Conservation (phyloP, 2,888 invertebrate species). For the Sinelater perroti region DNA sequence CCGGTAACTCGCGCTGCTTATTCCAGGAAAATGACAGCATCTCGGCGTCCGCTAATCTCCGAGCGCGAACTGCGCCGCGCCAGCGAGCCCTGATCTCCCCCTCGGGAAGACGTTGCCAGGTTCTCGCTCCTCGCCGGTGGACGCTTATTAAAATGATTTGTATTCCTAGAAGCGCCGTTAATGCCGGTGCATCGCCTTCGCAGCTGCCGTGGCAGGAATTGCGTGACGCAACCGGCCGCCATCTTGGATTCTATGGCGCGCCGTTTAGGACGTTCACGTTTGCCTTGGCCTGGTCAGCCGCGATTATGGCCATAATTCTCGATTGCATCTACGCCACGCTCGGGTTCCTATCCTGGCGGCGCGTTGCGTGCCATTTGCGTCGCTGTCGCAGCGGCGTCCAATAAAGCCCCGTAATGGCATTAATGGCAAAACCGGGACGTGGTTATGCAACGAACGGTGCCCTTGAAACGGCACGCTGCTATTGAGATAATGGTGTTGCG, state of each 20-base stretch:
- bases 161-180: slow-evolving; percentile 4
- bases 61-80: neutral
- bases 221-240: slow-evolving; percentile 14
- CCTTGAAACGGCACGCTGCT: slow-evolving; percentile 5
- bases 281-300: slow-evolving; percentile 14
- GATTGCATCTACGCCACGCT: slow-evolving; percentile 6
- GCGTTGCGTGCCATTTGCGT: neutral
- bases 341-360: slow-evolving; percentile 1
- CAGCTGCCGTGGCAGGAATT: slow-evolving; percentile 13
- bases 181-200: slow-evolving; percentile 1
- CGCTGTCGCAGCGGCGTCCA: neutral
- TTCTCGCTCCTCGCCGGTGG: neutral
- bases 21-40: slow-evolving; percentile 1
- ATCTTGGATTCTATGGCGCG: slow-evolving; percentile 13
- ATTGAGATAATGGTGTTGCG: too few species aligned
- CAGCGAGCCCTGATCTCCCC: too few species aligned
- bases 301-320: slow-evolving; percentile 4
- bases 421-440: neutral
- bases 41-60: neutral
- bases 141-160: slow-evolving; percentile 2
- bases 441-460: slow-evolving; percentile 1
- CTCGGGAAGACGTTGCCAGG: too few species aligned
- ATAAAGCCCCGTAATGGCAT: slow-evolving; percentile 1
- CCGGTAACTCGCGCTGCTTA: neutral
- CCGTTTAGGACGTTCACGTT: slow-evolving; percentile 15